phyloP scores from a whole-genome alignment of 2,113 vertebrate genomes.

The Serranochromis macrocephalus region DNA sequence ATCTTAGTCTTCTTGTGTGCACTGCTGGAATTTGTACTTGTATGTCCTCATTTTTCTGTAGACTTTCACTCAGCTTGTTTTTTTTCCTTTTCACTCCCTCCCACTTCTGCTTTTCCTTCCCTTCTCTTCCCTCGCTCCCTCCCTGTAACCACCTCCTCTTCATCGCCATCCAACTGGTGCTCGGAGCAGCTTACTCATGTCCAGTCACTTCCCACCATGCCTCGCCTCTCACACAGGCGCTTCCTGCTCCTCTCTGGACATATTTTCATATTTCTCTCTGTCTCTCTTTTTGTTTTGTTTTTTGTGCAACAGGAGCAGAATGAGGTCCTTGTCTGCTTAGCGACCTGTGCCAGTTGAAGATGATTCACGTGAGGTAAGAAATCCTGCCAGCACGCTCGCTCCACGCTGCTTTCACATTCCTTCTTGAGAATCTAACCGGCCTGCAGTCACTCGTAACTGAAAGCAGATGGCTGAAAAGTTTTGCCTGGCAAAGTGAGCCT shows the following conservation, averaged over 20 bases:
- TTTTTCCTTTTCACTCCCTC: neutral
- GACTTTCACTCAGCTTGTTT: neutral
- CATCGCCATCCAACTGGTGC: conserved; percentile 38
- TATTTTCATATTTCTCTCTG: neutral
- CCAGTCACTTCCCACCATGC: conserved; percentile 58
- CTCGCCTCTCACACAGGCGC: conserved; percentile 7
- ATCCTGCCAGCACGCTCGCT: neutral
- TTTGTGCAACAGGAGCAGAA: conserved; percentile 11
- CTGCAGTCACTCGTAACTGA: conserved; percentile 23
- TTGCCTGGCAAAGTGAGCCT: neutral
- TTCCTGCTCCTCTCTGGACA: conserved; percentile 1
- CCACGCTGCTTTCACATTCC: conserved; percentile 29
- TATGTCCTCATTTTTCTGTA: neutral
- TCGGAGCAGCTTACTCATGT: conserved; percentile 60
- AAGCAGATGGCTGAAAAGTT: conserved; percentile 59
- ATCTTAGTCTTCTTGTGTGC: neutral
- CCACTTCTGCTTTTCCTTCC: neutral
- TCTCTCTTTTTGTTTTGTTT: neutral
- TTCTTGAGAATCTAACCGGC: conserved; percentile 11
- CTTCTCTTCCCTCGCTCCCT: neutral
- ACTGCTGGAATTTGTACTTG: neutral
- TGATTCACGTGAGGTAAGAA: conserved; percentile 56
- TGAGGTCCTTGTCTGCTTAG: conserved; percentile 9
- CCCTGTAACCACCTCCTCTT: conserved; percentile 25
- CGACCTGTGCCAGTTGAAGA: neutral